Evolutionary conservation across 64 coral and sea anemone species (phyloP).

Genomic region (Stylophora pistillata): DNA sequence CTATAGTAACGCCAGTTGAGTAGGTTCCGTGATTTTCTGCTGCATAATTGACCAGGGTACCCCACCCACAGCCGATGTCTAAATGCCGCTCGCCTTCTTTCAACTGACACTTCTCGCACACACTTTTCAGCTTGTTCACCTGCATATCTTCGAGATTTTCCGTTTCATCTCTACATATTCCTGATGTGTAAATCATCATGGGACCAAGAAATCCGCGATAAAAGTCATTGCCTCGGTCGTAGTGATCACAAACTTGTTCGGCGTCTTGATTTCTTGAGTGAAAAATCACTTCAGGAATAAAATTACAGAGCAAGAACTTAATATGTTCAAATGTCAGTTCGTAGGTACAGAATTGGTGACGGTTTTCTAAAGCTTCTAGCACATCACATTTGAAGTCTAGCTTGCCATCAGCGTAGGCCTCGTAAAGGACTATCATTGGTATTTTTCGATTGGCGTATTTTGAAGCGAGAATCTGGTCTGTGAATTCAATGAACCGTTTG

Average conservation of each 20-base stretch:
- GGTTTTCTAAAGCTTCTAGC: conserved; percentile 88
- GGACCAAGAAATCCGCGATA: conserved; percentile 92
- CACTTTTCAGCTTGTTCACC: conserved; percentile 76
- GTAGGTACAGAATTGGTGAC: conserved; percentile 78
- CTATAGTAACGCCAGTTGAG: conserved; percentile 84
- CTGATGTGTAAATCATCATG: conserved; percentile 94
- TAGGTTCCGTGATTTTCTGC: conserved; percentile 72
- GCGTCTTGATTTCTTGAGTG: conserved; percentile 90
- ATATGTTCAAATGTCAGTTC: conserved; percentile 88
- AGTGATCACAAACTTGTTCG: conserved; percentile 95
- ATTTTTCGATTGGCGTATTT: conserved; percentile 78
- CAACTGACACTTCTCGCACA: conserved; percentile 91
- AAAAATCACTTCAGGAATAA: conserved; percentile 89
- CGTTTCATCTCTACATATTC: conserved; percentile 64
- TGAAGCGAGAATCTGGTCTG: conserved; percentile 54
- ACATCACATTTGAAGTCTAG: conserved; percentile 93
- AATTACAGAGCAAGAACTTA: conserved; percentile 88
- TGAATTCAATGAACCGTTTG: conserved; percentile 79
- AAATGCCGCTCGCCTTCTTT: conserved; percentile 78
- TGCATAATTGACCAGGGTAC: conserved; percentile 94
- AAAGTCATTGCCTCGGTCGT: conserved; percentile 96
- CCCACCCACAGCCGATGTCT: conserved; percentile 99
- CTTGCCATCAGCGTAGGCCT: conserved; percentile 94
- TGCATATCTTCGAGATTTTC: conserved; percentile 93
- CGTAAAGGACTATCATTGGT: conserved; percentile 80